These are phyloP conservation scores for Dryas iulia DNA, from an alignment of 1,140 invertebrate species.

Conservation along the genomic window DNA sequence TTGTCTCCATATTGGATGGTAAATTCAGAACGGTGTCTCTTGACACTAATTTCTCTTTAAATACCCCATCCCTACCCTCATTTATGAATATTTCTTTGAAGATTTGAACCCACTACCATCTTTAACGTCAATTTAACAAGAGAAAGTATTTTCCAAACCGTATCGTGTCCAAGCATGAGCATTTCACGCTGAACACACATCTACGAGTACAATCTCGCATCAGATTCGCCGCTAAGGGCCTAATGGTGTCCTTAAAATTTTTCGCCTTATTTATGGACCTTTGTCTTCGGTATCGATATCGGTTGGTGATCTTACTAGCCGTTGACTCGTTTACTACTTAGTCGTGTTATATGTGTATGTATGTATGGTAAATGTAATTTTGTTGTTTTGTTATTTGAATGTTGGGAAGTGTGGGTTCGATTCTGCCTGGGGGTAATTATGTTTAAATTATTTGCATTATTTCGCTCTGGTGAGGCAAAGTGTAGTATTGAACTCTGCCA, in stretches of 20 bases:
- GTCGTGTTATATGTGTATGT: background rate
- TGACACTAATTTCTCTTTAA: too few relatives aligned
- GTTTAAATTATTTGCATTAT: too few relatives aligned
- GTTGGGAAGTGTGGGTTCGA: background rate
- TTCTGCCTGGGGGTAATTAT: background rate
- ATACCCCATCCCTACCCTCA: too few relatives aligned
- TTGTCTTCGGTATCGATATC: slow-evolving; percentile 1
- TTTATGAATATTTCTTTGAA: too few relatives aligned
- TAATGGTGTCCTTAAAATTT: slow-evolving; percentile 6
- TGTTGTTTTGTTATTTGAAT: background rate
- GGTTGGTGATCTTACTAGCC: background rate
- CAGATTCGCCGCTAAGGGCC: background rate
- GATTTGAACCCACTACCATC: too few relatives aligned
- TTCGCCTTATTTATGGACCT: slow-evolving; percentile 8
- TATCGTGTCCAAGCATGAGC: background rate
- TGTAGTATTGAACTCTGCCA: too few relatives aligned
- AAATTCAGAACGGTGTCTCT: too few relatives aligned
- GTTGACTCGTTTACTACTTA: background rate
- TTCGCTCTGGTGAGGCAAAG: too few relatives aligned
- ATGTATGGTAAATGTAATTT: background rate
- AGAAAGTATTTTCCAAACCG: background rate
- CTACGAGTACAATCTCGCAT: background rate
- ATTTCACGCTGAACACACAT: slow-evolving; percentile 6
- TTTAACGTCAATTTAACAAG: background rate
- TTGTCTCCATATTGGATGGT: too few relatives aligned